Evolutionary conservation across 2,797 vertebrate species (phyloP).

Genomic region (Chiloscyllium punctatum): DNA sequence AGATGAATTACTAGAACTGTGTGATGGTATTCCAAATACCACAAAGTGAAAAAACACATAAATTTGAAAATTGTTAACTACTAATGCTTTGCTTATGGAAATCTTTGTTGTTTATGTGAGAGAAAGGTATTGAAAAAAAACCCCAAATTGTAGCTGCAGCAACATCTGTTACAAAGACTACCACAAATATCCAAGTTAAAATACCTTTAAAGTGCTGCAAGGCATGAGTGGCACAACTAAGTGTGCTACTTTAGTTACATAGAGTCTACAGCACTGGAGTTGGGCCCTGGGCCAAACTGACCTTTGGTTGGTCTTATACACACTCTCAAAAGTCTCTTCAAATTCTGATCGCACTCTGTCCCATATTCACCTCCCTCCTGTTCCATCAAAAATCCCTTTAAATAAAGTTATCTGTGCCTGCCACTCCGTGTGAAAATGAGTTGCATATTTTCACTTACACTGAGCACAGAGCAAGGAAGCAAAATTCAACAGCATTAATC

Average conservation of each 20-base stretch:
- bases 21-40: not conserved
- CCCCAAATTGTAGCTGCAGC: not conserved
- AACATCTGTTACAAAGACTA: not conserved
- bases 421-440: not conserved
- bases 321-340: not conserved
- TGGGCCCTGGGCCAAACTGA: not conserved
- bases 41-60: not conserved
- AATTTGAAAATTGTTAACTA: too few relatives aligned
- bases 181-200: not conserved
- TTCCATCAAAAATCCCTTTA: not conserved
- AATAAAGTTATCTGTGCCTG: not conserved
- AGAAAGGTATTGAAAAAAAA: not conserved
- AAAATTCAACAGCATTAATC: slow-evolving; percentile 18
- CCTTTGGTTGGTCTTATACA: not conserved
- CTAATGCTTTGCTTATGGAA: not conserved
- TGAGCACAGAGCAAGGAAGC: not conserved
- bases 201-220: not conserved
- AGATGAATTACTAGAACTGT: not conserved
- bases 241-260: not conserved
- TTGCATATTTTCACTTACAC: not conserved
- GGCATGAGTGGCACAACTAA: not conserved
- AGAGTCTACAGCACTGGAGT: not conserved
- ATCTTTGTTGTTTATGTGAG: not conserved
- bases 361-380: not conserved
- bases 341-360: not conserved